Conservation (phyloP, 2,797 vertebrate species). For the Cichlasoma orientale region DNA sequence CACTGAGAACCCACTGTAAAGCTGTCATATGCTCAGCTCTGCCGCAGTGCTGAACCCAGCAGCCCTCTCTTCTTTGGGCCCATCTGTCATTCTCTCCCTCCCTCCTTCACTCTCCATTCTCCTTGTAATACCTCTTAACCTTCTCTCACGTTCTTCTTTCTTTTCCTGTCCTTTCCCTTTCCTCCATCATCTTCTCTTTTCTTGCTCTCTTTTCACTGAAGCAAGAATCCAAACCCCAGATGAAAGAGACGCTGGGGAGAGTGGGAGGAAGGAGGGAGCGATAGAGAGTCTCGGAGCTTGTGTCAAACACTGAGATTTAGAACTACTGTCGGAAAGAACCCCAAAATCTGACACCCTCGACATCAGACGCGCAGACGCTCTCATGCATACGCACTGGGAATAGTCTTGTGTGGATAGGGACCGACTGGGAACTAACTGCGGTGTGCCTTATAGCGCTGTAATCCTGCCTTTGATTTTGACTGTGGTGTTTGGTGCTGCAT, state of each 20-base stretch:
- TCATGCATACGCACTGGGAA: conserved; percentile 19
- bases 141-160: conserved; percentile 1
- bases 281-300: conserved; percentile 38
- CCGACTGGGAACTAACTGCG: background rate
- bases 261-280: background rate
- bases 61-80: conserved; percentile 66
- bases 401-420: conserved; percentile 10
- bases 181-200: background rate
- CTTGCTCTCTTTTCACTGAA: conserved; percentile 10
- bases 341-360: conserved; percentile 43
- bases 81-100: conserved; percentile 69
- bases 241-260: conserved; percentile 29
- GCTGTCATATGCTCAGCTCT: conserved; percentile 73
- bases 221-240: conserved; percentile 36
- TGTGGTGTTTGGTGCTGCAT: conserved; percentile 3
- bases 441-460: conserved; percentile 7
- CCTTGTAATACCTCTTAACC: conserved; percentile 44
- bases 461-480: conserved; percentile 33
- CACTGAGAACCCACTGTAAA: conserved; percentile 55
- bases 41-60: conserved; percentile 73
- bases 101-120: conserved; percentile 19
- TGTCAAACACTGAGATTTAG: conserved; percentile 57
- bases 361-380: conserved; percentile 33
- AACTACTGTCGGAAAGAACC: conserved; percentile 30
- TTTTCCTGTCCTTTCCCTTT: background rate